phyloP scores from a whole-genome alignment of 2,888 invertebrate species.

The Drosophila fungiperda region DNA sequence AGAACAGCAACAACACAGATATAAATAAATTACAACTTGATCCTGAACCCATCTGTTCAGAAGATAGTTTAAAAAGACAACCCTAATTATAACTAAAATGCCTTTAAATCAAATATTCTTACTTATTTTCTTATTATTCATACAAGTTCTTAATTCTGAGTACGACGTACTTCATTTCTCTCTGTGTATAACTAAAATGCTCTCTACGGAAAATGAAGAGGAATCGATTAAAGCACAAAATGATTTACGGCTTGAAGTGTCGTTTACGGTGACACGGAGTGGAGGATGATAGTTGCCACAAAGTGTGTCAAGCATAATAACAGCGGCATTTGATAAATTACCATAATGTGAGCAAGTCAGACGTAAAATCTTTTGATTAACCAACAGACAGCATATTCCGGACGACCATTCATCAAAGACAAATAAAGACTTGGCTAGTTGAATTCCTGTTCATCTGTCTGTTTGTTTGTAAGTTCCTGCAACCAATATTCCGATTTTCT shows the following conservation, averaged over 20 bases:
- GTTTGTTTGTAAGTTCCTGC: not conserved
- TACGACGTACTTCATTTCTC: not conserved
- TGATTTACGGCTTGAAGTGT: slow-evolving; percentile 60
- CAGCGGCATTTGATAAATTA: slow-evolving; percentile 74
- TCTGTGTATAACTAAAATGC: slow-evolving; percentile 14
- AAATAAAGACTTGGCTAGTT: slow-evolving; percentile 46
- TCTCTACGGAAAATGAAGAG: slow-evolving; percentile 27
- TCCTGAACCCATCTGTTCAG: not conserved
- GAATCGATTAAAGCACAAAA: slow-evolving; percentile 61
- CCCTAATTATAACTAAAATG: not conserved
- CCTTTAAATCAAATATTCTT: not conserved
- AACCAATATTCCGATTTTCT: slow-evolving; percentile 16
- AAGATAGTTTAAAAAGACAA: too few relatives aligned
- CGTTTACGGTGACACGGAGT: slow-evolving; percentile 34
- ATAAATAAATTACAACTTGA: not conserved
- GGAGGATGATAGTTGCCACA: slow-evolving; percentile 55
- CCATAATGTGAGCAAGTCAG: slow-evolving; percentile 77
- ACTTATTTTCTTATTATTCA: not conserved
- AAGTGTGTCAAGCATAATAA: slow-evolving; percentile 33
- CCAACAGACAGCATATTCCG: slow-evolving; percentile 39
- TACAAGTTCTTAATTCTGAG: not conserved
- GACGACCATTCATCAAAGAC: slow-evolving; percentile 51
- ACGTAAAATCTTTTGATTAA: slow-evolving; percentile 80
- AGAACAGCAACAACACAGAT: not conserved
- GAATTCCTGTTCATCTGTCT: slow-evolving; percentile 5